Base-by-base conservation (phyloP, 1,140 invertebrate genomes). In the Homalodisca vitripennis region DNA sequence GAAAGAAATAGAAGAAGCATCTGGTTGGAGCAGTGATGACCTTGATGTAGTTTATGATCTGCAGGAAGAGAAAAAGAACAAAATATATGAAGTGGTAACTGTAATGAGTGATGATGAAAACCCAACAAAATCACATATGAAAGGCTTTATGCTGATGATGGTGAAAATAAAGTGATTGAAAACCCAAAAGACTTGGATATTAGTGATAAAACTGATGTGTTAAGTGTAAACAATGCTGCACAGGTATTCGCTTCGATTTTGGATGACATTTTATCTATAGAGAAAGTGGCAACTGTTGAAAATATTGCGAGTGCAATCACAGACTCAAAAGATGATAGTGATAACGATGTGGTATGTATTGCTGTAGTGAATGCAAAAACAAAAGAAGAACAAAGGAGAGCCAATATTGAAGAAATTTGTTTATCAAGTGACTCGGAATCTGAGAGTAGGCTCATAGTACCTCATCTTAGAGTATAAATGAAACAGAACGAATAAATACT, bases 21-120 rank as follows among this genome's bases (percentile, higher is more conserved):
- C 60, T 63, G 34, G 60, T 63, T 27, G 14, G n/a, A 63, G 60
- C 30, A 63, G 27, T 31, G 60, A 63, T 63, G 60, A 63, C n/a
- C 30, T 63, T 14, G 31, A 32, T 32, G 60, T 63, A 3, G 17
- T 63, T 1, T 63, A 31, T 32, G 60, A 63, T 22, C 3, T 63
- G 26, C 26, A 63, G 31, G 60, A 63, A 63, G 60, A 63, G 20
- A 63, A 63, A 29, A 63, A 63, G 17, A 63, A 63, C 31, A 63
- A 31, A n/a, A 32, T 63, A 32, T 63, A 63, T 32, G 60, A 63
- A 63, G 60, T 63, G 31, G 34, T 63, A 30, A 63, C 60, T 20
- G 60, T 63, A n/a, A 32, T 32, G 29, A 63, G 60, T 32, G 60
- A 63, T 63, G 60, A 63, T 31, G 60, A 63, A 32, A 31, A 2